Evolutionary conservation across 2,113 vertebrate genomes (phyloP), one percentile per base, ranked within the genome.

Genomic region (Arizona elegans): DNA sequence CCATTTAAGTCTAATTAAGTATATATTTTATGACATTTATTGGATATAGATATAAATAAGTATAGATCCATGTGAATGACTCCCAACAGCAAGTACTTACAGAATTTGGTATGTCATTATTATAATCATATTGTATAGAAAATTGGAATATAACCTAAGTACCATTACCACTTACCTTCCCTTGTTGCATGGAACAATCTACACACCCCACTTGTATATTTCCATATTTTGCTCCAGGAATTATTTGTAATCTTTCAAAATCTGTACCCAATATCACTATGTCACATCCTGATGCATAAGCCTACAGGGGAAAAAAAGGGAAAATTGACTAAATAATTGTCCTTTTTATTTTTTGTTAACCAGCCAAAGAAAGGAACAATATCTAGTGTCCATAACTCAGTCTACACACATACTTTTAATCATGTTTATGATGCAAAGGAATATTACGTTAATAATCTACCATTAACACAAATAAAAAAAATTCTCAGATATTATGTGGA

Each of bases 201-300:
- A 99, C 98, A 97, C 99, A 99, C 92, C 98, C 99, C 92, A 99
- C 99, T 97, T 99, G 99, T 96, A 99, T 98, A 96, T 99, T 99
- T 93, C 99, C 99, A 98, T 99, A 99, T 95, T 99, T 99, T 95
- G 99, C 98, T 96, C 99, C 99, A 92, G 99, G 99, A 93, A 99
- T 99, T 97, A 99, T 99, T 95, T 99, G 99, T 94, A 99, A 97
- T 93, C 99, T 98, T 98, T 99, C 99, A 97, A 99, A 99, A 95
- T 99, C 98, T 96, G 99, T 99, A 86, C 99, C 99, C 96, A 99
- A 94, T 95, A 99, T 98, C 94, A 99, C 99, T 93, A 99, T 98
- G 89, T 99, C 99, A 98, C 99, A 99, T 96, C 99, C 99, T 93
- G 99, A 99, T 50, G 98, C 99, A 10, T 99, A 99, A 15, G 98